phyloP scores from a whole-genome alignment of 2,888 invertebrate genomes.

The Agrotis exclamationis region DNA sequence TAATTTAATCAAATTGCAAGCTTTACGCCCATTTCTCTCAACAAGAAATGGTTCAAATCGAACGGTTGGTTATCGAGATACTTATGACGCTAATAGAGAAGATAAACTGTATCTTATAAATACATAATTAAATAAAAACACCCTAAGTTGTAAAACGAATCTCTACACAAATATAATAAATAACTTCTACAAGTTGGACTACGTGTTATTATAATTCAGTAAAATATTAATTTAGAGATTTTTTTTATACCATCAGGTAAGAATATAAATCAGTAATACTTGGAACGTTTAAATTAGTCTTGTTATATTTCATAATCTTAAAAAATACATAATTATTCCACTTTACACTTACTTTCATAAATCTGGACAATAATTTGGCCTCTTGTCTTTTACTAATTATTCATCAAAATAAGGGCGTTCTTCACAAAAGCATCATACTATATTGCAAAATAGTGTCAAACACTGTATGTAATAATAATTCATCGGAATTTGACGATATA shows the following conservation, averaged over 20 bases:
- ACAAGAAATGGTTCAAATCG: too few relatives aligned
- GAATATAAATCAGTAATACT: constrained; percentile 40
- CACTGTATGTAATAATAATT: constrained; percentile 48
- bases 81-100: too few relatives aligned
- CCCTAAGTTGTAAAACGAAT: background rate
- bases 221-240: constrained; percentile 31
- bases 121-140: background rate
- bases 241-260: constrained; percentile 25
- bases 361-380: constrained; percentile 90
- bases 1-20: constrained; percentile 8
- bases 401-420: constrained; percentile 74
- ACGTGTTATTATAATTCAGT: constrained; percentile 16
- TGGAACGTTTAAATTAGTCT: constrained; percentile 42
- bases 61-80: too few relatives aligned
- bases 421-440: constrained; percentile 73
- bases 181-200: constrained; percentile 4
- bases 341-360: constrained; percentile 58
- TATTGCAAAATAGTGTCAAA: constrained; percentile 71
- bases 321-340: constrained; percentile 46
- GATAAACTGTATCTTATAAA: background rate
- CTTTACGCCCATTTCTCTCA: background rate
- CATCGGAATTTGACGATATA: constrained; percentile 33
- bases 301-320: constrained; percentile 62
- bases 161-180: constrained; percentile 14
- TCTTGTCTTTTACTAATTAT: constrained; percentile 85